These are phyloP conservation scores for Cherax destructor DNA, from an alignment of 1,140 invertebrate species.

Conservation along the genomic window DNA sequence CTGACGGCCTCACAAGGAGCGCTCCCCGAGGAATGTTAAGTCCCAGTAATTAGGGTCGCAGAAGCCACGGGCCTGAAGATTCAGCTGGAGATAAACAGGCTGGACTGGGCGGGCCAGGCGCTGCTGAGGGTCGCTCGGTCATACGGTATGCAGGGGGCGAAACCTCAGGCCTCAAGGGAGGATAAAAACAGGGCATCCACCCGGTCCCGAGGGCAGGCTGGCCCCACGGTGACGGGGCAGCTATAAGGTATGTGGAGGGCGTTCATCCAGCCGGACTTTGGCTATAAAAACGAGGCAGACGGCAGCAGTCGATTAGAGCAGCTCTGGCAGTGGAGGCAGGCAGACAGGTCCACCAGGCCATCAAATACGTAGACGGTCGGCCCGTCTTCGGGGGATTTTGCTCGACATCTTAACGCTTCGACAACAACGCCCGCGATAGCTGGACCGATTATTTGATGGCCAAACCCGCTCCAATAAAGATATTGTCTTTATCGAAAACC, in stretches of 20 bases:
- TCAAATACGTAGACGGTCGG: not conserved
- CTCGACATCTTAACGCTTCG: not conserved
- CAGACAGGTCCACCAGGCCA: not conserved
- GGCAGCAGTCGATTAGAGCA: conserved; percentile 54
- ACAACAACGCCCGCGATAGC: not conserved
- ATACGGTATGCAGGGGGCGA: conserved; percentile 64
- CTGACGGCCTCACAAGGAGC: conserved; percentile 55
- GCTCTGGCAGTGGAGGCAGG: conserved; percentile 17
- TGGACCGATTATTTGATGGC: not conserved
- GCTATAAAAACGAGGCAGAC: conserved; percentile 58
- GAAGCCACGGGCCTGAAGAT: conserved; percentile 62
- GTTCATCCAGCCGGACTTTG: conserved; percentile 57
- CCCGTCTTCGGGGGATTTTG: not conserved
- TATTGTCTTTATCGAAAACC: not conserved
- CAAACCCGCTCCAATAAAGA: not conserved
- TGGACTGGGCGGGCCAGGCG: not conserved
- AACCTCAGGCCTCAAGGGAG: conserved; percentile 38
- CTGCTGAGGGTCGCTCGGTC: conserved; percentile 48
- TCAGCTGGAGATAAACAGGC: conserved; percentile 40
- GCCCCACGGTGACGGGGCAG: conserved; percentile 60
- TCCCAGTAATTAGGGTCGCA: conserved; percentile 60
- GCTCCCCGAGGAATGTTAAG: conserved; percentile 58
- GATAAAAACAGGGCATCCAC: conserved; percentile 49
- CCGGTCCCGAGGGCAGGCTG: conserved; percentile 54
- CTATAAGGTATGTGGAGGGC: conserved; percentile 52